A percentile compares a stretch with the other conserved stretches of the same genome.
These are phyloP conservation scores for Syngnathus scovelli DNA, from an alignment of 2,113 vertebrate genomes.

Conservation along the genomic window DNA sequence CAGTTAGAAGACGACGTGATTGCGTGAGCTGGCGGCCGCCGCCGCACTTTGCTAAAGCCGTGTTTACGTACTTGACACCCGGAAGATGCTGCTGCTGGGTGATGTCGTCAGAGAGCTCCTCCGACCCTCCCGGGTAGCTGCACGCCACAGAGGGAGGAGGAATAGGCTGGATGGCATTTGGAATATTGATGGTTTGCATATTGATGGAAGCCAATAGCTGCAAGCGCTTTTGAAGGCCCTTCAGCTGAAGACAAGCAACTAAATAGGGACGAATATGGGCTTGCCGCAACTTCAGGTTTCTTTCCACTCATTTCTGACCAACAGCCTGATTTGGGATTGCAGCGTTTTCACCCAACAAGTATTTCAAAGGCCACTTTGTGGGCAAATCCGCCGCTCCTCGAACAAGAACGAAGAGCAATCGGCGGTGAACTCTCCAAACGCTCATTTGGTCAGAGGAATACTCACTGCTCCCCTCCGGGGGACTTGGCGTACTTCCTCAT, in stretches of 20 bases:
- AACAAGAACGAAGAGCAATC: too few species aligned
- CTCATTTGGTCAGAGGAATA: conserved; percentile 2
- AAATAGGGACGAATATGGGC: background rate
- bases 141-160: conserved; percentile 32
- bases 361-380: too few species aligned
- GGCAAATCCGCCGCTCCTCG: too few species aligned
- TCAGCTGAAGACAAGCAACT: background rate
- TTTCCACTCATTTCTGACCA: too few species aligned
- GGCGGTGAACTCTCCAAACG: too few species aligned
- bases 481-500: conserved; percentile 95
- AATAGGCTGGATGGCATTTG: background rate
- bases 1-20: background rate
- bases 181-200: background rate
- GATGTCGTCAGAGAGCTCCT: conserved; percentile 92
- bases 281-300: too few species aligned
- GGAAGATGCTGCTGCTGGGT: conserved; percentile 92
- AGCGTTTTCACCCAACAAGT: too few species aligned
- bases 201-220: background rate
- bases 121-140: conserved; percentile 82
- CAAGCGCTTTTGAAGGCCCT: background rate
- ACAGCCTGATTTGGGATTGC: too few species aligned
- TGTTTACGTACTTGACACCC: conserved; percentile 81
- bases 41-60: background rate
- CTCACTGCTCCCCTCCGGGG: conserved; percentile 84
- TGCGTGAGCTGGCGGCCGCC: background rate